Evolutionary conservation across 2,113 vertebrate species (phyloP).

Genomic region (Hemiprocne comata): DNA sequence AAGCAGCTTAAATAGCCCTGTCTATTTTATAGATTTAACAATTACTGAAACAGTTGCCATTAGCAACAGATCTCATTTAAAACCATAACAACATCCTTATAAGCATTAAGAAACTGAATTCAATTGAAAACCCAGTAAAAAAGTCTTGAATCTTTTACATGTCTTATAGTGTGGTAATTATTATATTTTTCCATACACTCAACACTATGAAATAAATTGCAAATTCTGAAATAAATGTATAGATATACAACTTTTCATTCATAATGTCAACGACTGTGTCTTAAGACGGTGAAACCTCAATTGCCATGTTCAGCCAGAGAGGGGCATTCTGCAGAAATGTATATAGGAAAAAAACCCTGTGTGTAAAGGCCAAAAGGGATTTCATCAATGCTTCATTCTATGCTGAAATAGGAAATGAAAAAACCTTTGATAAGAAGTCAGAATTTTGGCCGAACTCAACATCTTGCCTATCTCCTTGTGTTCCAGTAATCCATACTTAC

Average conservation of each 20-base stretch:
- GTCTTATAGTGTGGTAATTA: background rate
- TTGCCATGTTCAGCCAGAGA: background rate
- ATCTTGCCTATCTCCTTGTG: background rate
- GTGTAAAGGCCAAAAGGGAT: background rate
- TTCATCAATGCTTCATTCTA: background rate
- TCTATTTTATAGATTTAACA: conserved; percentile 47
- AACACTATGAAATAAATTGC: background rate
- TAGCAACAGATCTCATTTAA: conserved; percentile 55
- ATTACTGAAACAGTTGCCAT: conserved; percentile 27
- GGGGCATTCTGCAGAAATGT: background rate
- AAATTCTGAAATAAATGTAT: background rate
- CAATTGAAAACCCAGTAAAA: conserved; percentile 22
- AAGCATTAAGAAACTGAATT: conserved; percentile 24
- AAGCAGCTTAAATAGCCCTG: background rate
- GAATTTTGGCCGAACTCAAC: background rate
- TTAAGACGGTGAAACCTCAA: background rate
- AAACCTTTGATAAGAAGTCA: background rate
- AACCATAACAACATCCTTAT: conserved; percentile 13
- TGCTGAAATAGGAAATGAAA: background rate
- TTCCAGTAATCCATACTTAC: background rate
- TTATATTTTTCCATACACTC: background rate
- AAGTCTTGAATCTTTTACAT: background rate
- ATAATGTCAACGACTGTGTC: background rate
- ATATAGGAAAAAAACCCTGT: background rate
- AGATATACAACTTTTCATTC: background rate